A percentile compares a stretch with the other conserved stretches of the same genome.
Evolutionary conservation across 2,888 invertebrate species (phyloP).

Genomic region (Drosophila flavopinicola): DNA sequence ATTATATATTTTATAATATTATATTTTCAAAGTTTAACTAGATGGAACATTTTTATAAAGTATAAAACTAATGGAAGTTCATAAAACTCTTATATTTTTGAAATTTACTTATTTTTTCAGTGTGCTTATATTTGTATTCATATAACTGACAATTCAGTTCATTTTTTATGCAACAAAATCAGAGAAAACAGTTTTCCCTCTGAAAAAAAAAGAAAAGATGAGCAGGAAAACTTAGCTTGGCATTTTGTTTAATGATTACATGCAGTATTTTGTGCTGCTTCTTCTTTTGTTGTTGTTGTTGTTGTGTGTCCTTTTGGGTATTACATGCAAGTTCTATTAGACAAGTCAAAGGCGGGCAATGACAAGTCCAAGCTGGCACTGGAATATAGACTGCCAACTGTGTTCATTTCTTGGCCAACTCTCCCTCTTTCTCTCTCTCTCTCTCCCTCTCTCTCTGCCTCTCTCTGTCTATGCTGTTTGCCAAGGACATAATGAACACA

Average conservation of each 20-base stretch:
- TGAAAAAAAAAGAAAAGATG: conserved; percentile 25
- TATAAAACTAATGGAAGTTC: too few relatives aligned
- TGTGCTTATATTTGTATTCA: conserved; percentile 2
- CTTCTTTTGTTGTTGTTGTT: neutral
- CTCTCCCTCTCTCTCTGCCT: neutral
- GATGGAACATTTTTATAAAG: neutral
- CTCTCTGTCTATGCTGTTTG: conserved; percentile 56
- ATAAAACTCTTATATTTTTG: too few relatives aligned
- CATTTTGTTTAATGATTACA: conserved; percentile 64
- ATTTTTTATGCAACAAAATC: conserved; percentile 29
- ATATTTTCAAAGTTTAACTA: too few relatives aligned
- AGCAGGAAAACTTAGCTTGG: conserved; percentile 33
- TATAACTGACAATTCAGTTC: conserved; percentile 15
- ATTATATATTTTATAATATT: neutral
- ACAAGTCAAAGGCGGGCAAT: conserved; percentile 43
- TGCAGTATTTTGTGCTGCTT: conserved; percentile 54
- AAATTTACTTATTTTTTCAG: neutral
- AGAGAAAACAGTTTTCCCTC: neutral
- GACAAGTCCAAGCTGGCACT: conserved; percentile 42
- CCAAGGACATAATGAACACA: conserved; percentile 76
- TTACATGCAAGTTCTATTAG: conserved; percentile 44
- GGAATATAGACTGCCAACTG: conserved; percentile 25
- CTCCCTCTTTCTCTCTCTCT: neutral
- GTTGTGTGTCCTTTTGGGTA: conserved; percentile 8
- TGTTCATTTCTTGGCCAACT: conserved; percentile 34